These are phyloP conservation scores for Ceyx cyanopectus DNA, from an alignment of 2,113 vertebrate genomes.

Conservation along the genomic window DNA sequence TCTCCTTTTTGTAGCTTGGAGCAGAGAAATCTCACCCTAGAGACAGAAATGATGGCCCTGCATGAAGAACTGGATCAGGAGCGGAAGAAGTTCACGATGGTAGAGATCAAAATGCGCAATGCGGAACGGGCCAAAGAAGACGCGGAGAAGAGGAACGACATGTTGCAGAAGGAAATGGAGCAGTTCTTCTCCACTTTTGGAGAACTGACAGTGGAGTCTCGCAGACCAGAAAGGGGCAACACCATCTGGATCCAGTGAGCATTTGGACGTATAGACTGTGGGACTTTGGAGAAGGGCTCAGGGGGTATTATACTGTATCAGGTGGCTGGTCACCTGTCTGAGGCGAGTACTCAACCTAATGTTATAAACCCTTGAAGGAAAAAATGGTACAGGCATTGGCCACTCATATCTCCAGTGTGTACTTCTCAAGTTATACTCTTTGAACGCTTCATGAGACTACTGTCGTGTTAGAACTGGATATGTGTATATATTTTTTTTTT, in stretches of 20 bases:
- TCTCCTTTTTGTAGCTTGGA: constrained; percentile 83
- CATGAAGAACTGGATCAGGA: constrained; percentile 97
- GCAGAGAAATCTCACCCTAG: constrained; percentile 91
- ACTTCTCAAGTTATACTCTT: constrained; percentile 75
- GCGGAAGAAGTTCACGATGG: constrained; percentile 97
- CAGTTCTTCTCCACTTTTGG: constrained; percentile 98
- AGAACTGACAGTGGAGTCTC: constrained; percentile 92
- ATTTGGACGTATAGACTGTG: not conserved
- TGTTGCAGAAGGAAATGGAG: constrained; percentile 99
- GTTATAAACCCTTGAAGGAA: constrained; percentile 64
- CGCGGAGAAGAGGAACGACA: constrained; percentile 94
- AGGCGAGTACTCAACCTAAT: constrained; percentile 67
- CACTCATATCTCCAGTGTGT: constrained; percentile 74
- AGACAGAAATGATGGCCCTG: constrained; percentile 90
- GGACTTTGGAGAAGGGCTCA: constrained; percentile 51
- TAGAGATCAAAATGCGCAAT: constrained; percentile 98
- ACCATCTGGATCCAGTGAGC: constrained; percentile 97
- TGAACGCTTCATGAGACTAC: constrained; percentile 76
- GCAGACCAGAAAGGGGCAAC: constrained; percentile 88
- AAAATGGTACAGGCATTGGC: constrained; percentile 50
- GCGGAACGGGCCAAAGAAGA: constrained; percentile 96
- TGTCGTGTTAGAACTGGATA: constrained; percentile 84
- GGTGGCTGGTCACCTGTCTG: constrained; percentile 79
- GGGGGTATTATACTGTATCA: constrained; percentile 50
- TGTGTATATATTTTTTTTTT: constrained; percentile 81